A percentile compares a stretch with the other conserved stretches of the same genome.
Conservation (phyloP, 2,113 vertebrate genomes). For the Tinamus guttatus region DNA sequence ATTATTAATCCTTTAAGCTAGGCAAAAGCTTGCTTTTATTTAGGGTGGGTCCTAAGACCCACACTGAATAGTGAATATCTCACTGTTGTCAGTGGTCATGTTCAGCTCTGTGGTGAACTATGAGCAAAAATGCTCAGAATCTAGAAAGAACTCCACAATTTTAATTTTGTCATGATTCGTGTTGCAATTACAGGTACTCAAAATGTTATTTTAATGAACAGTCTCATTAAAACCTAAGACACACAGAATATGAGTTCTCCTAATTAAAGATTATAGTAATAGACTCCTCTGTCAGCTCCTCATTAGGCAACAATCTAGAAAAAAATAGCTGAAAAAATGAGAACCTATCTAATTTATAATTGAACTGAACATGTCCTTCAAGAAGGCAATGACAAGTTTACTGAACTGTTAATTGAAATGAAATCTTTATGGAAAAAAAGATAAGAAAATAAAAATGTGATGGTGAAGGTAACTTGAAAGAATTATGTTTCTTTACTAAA, state of each 20-base stretch:
- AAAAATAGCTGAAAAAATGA: background rate
- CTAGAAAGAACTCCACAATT: background rate
- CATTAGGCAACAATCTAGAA: background rate
- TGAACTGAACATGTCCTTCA: background rate
- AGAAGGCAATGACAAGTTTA: background rate
- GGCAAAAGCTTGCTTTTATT: background rate
- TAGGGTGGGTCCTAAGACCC: background rate
- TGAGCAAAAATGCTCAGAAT: background rate
- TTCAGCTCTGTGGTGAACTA: background rate
- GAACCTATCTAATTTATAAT: background rate
- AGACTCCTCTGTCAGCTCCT: background rate
- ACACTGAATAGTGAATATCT: background rate
- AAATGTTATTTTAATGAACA: background rate
- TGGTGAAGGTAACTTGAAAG: background rate
- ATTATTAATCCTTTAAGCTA: background rate
- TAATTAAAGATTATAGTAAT: background rate
- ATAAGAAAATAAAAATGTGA: background rate
- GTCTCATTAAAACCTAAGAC: background rate
- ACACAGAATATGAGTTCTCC: background rate
- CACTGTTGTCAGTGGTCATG: too few relatives aligned
- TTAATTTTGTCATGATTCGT: background rate
- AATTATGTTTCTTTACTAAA: background rate
- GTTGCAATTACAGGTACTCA: background rate
- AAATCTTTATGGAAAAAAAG: background rate
- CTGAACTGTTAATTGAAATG: background rate